Percentiles rank a stretch among this genome's conserved stretches.
phyloP scores from a whole-genome alignment of 2,797 vertebrate species.

The Sphaeramia orbicularis region DNA sequence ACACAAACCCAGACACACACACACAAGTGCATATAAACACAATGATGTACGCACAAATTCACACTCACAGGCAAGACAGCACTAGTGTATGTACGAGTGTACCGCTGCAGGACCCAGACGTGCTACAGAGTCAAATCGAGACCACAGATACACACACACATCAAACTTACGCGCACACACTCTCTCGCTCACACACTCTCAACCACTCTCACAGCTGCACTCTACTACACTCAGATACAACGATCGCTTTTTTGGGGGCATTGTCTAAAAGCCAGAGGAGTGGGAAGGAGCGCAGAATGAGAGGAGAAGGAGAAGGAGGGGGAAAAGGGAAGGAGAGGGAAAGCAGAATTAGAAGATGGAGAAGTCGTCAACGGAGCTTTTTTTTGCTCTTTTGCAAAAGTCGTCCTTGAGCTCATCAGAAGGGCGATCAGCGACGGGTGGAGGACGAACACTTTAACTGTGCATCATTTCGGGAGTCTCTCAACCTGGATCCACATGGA shows the following conservation, averaged over 20 bases:
- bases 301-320: conserved; percentile 47
- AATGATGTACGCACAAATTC: conserved; percentile 29
- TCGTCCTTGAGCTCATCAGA: conserved; percentile 26
- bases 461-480: conserved; percentile 4
- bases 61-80: conserved; percentile 27
- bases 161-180: conserved; percentile 32
- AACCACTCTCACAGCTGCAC: conserved; percentile 62
- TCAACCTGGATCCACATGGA: conserved; percentile 27
- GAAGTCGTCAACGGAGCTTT: conserved; percentile 44
- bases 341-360: conserved; percentile 41
- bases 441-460: conserved; percentile 26
- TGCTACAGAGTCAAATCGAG: conserved; percentile 71
- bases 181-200: conserved; percentile 23
- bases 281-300: conserved; percentile 64
- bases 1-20: conserved; percentile 14
- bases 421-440: background rate
- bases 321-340: conserved; percentile 22
- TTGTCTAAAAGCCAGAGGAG: conserved; percentile 79
- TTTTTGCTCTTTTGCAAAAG: conserved; percentile 38
- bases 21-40: conserved; percentile 35
- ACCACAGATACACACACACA: conserved; percentile 56
- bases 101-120: conserved; percentile 67
- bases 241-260: conserved; percentile 66
- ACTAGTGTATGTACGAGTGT: conserved; percentile 53
- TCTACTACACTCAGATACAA: conserved; percentile 65